Evolutionary conservation across 1,140 invertebrate genomes (phyloP), one percentile per base, ranked within the genome.

Genomic region (Drosophila yakuba): DNA sequence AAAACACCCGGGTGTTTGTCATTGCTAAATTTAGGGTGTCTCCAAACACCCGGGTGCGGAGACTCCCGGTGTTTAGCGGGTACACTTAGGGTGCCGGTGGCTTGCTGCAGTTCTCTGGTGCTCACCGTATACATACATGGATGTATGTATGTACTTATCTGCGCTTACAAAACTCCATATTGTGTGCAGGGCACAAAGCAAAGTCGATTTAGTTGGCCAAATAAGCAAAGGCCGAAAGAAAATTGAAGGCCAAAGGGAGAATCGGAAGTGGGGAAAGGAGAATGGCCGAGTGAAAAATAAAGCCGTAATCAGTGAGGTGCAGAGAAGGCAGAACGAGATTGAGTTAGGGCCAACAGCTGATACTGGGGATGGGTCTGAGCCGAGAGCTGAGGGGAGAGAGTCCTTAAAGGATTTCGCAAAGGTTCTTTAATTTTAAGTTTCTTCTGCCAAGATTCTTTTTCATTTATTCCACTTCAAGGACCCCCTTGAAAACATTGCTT

Each of bases 151-250:
- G 55, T 75, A 76, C 56, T 76, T 76, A 77, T 77, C 63, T 74
- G 57, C 45, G 68, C 68, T 71, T 71, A 71, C 47, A 48, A 60
- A 71, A 85, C 77, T 50, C 58, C 80, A 77, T 77, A 84, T 83
- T 84, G 80, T 83, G 57, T 57, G 39, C 36, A 10, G 8, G 41
- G 51, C 56, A 84, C 80, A 85, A 84, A 80, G 61, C 77, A 80
- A 80, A 80, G 80, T 80, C 81, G 80, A 85, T 85, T 85, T 84
- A 84, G 80, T 73, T 84, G 64, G 80, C 67, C 62, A 85, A 77
- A 85, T 55, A 55, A 74, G 51, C 62, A 75, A 69, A 74, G 64
- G 45, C 51, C 15, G 28, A 74, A 62, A 10, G 68, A 55, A 76
- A 79, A 82, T 69, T 74, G 55, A 60, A 63, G 60, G 56, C 32